Percentiles rank a stretch among this genome's conserved stretches.
These are phyloP conservation scores for Caranx ignobilis DNA, from an alignment of 2,113 vertebrate genomes.

Conservation along the genomic window DNA sequence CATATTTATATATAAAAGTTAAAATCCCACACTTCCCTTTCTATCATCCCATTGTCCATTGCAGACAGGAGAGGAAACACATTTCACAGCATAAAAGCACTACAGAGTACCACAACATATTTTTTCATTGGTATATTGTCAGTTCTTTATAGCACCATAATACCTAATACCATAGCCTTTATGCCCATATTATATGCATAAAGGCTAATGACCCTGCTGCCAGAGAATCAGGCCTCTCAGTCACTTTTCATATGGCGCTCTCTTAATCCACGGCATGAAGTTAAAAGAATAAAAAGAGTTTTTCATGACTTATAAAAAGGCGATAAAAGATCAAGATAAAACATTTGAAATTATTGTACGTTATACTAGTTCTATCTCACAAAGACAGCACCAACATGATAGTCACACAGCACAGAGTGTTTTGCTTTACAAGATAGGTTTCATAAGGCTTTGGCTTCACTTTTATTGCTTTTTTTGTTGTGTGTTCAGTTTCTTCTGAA, in stretches of 20 bases:
- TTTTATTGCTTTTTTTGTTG: slow-evolving; percentile 24
- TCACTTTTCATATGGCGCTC: slow-evolving; percentile 5
- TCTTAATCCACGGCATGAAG: not conserved
- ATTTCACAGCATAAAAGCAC: slow-evolving; percentile 37
- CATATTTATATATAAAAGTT: slow-evolving; percentile 61
- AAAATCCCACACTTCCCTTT: slow-evolving; percentile 50
- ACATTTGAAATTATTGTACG: not conserved
- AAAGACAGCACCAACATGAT: not conserved
- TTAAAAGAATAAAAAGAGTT: not conserved
- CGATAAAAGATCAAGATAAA: not conserved
- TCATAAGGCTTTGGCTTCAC: not conserved
- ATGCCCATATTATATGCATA: slow-evolving; percentile 28
- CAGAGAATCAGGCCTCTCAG: slow-evolving; percentile 8
- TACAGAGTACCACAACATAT: slow-evolving; percentile 23
- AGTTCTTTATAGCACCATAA: slow-evolving; percentile 40
- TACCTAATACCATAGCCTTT: slow-evolving; percentile 27
- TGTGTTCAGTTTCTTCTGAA: not conserved
- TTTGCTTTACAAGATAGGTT: slow-evolving; percentile 4
- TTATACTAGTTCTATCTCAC: not conserved
- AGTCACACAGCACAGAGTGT: not conserved
- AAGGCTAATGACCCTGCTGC: slow-evolving; percentile 32
- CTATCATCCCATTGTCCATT: slow-evolving; percentile 44
- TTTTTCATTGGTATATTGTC: slow-evolving; percentile 36
- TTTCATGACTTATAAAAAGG: not conserved
- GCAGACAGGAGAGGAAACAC: slow-evolving; percentile 44